These are phyloP conservation scores for Zaprionus capensis DNA, from an alignment of 1,140 invertebrate species.

Conservation along the genomic window DNA sequence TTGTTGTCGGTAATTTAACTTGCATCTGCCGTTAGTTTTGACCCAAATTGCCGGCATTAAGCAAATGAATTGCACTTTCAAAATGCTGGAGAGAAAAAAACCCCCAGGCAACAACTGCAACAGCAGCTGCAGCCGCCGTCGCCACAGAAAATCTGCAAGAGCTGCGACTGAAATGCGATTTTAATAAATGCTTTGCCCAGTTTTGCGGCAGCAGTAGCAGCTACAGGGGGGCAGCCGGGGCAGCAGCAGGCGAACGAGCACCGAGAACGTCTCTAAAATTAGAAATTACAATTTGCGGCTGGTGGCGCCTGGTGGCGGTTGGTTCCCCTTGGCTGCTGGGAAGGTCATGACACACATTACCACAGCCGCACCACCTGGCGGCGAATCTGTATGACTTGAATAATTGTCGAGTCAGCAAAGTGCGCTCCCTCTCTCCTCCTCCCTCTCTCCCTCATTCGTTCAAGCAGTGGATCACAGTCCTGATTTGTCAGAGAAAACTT, in stretches of 20 bases:
- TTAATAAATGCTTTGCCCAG: constrained; percentile 60
- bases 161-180: constrained; percentile 64
- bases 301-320: constrained; percentile 14
- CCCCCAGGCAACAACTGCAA: neutral
- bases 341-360: constrained; percentile 42
- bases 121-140: constrained; percentile 3
- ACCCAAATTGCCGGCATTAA: constrained; percentile 72
- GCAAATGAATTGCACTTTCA: constrained; percentile 69
- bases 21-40: constrained; percentile 68
- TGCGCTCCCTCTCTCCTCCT: no score
- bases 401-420: constrained; percentile 48
- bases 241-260: neutral
- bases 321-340: constrained; percentile 15
- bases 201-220: constrained; percentile 18
- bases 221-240: neutral
- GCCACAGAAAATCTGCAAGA: constrained; percentile 25
- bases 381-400: constrained; percentile 49
- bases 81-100: constrained; percentile 40
- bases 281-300: constrained; percentile 66
- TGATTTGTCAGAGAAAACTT: neutral
- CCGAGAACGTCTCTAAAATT: constrained; percentile 45
- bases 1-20: constrained; percentile 61
- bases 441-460: no score
- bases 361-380: constrained; percentile 33
- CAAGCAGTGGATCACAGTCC: no score